These are phyloP conservation scores for Armadillidium nasatum DNA, from an alignment of 1,140 invertebrate species.

Conservation along the genomic window DNA sequence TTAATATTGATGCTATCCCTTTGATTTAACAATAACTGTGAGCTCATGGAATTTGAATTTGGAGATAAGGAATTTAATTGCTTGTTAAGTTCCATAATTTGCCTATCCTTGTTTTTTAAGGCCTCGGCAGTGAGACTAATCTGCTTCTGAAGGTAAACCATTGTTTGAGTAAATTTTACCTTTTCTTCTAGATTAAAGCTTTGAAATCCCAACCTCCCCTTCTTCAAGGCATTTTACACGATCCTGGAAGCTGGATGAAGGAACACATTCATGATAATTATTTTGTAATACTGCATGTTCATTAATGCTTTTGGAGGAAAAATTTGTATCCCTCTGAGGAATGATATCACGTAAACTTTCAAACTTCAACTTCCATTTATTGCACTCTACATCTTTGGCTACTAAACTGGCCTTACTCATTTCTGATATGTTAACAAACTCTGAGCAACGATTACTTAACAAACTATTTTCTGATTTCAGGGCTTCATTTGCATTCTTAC, in stretches of 20 bases:
- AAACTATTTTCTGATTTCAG: background rate
- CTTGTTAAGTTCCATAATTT: conserved; percentile 13
- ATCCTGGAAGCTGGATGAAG: background rate
- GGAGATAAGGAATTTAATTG: background rate
- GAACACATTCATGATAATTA: background rate
- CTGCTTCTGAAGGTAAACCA: background rate
- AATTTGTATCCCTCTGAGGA: conserved; percentile 4
- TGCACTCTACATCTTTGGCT: background rate
- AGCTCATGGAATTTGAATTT: background rate
- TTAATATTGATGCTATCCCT: background rate
- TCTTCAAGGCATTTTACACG: background rate
- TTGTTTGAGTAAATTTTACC: conserved; percentile 14
- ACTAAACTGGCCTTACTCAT: background rate
- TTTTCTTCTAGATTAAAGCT: background rate
- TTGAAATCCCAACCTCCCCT: background rate
- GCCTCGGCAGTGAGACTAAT: background rate
- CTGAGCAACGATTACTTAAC: background rate
- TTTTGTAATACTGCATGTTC: background rate
- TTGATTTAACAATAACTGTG: background rate
- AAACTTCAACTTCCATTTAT: background rate
- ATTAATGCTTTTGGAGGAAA: no score
- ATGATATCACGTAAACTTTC: background rate
- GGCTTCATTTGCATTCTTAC: background rate
- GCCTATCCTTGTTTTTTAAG: conserved; percentile 14
- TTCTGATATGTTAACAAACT: background rate